A percentile compares a stretch with the other conserved stretches of the same genome.
phyloP scores from a whole-genome alignment of 2,888 invertebrate genomes.

The Maniola hyperantus region DNA sequence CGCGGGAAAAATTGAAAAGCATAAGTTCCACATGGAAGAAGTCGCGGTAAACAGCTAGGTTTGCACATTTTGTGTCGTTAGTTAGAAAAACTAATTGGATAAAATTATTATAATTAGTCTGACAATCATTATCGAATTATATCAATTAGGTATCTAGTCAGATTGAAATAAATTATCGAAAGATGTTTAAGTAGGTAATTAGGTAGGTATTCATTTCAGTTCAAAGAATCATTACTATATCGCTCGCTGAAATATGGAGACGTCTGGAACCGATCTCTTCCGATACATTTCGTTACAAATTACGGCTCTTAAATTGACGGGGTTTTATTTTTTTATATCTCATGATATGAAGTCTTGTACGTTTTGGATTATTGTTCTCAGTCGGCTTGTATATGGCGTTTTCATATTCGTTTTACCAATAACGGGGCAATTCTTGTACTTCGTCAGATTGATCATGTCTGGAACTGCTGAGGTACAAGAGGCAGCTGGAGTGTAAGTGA shows the following conservation, averaged over 20 bases:
- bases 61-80: too few species aligned
- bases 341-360: constrained; percentile 45
- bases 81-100: not conserved
- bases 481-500: constrained; percentile 57
- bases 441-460: constrained; percentile 48
- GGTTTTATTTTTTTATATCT: constrained; percentile 57
- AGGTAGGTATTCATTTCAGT: not conserved
- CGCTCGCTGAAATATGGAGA: constrained; percentile 35
- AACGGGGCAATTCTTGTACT: constrained; percentile 50
- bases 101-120: not conserved
- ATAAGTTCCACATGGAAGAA: too few species aligned
- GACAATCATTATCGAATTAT: not conserved
- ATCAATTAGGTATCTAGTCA: not conserved
- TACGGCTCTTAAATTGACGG: constrained; percentile 48
- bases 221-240: constrained; percentile 5
- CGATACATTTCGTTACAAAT: constrained; percentile 53
- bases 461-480: constrained; percentile 54
- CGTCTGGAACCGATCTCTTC: constrained; percentile 48
- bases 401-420: constrained; percentile 51
- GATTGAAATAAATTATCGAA: not conserved
- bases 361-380: constrained; percentile 50
- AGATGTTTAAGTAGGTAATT: not conserved
- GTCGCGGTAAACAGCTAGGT: too few species aligned
- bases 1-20: too few species aligned
- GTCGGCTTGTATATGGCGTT: constrained; percentile 45